phyloP scores from a whole-genome alignment of 2,113 vertebrate species.

The Anolis sagrei region DNA sequence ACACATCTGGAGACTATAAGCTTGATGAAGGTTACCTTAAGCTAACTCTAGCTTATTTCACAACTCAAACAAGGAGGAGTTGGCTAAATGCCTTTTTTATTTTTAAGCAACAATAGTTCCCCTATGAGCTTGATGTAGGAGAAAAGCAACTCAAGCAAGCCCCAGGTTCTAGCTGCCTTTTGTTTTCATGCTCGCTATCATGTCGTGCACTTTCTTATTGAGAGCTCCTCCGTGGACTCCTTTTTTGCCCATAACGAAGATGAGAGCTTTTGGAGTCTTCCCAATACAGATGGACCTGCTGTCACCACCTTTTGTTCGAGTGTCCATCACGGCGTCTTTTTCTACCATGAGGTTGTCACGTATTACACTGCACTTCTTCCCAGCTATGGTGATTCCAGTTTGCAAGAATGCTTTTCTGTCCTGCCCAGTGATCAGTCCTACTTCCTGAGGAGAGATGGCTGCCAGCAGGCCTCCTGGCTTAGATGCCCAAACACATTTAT shows the following conservation, averaged over 20 bases:
- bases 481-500: conserved; percentile 49
- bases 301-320: conserved; percentile 65
- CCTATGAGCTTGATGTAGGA: neutral
- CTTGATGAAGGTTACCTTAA: neutral
- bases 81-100: conserved; percentile 18
- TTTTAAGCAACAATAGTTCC: neutral
- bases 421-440: conserved; percentile 61
- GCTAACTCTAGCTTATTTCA: neutral
- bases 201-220: conserved; percentile 66
- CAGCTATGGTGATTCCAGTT: conserved; percentile 51
- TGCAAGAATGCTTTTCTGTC: conserved; percentile 59
- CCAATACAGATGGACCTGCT: conserved; percentile 64
- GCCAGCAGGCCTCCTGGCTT: conserved; percentile 68
- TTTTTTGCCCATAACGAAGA: conserved; percentile 69
- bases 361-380: conserved; percentile 68
- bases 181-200: conserved; percentile 56
- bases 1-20: neutral
- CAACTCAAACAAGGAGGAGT: conserved; percentile 17
- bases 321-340: conserved; percentile 56
- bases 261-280: conserved; percentile 57
- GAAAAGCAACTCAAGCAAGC: neutral
- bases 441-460: conserved; percentile 64
- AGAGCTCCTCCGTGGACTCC: conserved; percentile 68
- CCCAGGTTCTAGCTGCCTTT: conserved; percentile 46
- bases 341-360: conserved; percentile 63